A percentile compares a stretch with the other conserved stretches of the same genome.
Evolutionary conservation across 2,797 vertebrate genomes (phyloP).

Genomic region (Lithobates pipiens): DNA sequence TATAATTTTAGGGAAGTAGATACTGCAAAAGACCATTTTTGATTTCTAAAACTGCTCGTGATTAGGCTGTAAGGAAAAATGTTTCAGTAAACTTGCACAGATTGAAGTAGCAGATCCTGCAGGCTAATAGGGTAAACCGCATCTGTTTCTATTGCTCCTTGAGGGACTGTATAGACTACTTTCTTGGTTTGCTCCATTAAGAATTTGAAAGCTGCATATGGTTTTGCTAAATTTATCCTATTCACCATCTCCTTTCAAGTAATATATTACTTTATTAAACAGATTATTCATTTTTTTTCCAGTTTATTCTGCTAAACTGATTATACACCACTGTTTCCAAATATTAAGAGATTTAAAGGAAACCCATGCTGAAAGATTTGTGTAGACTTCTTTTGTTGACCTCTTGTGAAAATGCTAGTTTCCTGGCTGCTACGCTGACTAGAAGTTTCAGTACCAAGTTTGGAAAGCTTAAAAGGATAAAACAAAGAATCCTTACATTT

Average conservation of each 20-base stretch:
- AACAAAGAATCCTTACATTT: too few species aligned
- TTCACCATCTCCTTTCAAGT: background rate
- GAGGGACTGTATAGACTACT: background rate
- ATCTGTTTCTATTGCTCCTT: background rate
- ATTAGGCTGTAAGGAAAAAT: background rate
- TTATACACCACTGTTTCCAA: too few species aligned
- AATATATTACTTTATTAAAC: too few species aligned
- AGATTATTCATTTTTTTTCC: too few species aligned
- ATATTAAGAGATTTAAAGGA: too few species aligned
- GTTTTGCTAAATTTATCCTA: conserved; percentile 17
- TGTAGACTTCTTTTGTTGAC: too few species aligned
- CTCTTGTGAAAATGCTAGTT: too few species aligned
- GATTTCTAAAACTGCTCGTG: background rate
- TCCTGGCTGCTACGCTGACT: too few species aligned
- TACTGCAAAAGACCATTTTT: background rate
- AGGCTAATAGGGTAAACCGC: background rate
- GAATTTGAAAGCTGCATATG: background rate
- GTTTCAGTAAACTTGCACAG: background rate
- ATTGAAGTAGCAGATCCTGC: background rate
- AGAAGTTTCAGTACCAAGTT: too few species aligned
- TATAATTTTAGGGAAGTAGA: background rate
- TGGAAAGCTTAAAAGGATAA: too few species aligned
- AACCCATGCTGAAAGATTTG: too few species aligned
- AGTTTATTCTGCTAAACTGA: too few species aligned
- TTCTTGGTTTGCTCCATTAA: background rate